A percentile compares a stretch with the other conserved stretches of the same genome.
Conservation (phyloP, 2,113 vertebrate species). For the Mirza zaza region DNA sequence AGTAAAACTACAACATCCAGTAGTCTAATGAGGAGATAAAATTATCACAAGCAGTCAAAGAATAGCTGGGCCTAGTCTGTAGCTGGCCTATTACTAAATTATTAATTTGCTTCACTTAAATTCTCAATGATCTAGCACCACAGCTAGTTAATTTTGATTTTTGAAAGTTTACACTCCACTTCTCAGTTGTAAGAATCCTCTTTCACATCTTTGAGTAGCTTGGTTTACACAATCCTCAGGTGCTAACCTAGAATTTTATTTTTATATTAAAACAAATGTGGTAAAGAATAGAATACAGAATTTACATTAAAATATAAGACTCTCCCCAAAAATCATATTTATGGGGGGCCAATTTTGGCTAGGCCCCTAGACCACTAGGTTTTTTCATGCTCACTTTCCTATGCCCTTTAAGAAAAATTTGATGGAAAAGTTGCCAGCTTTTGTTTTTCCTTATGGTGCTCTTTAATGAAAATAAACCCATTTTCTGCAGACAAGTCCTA, state of each 20-base stretch:
- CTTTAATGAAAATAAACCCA: conserved; percentile 11
- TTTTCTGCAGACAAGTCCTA: conserved; percentile 42
- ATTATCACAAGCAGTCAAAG: not conserved
- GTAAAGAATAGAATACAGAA: not conserved
- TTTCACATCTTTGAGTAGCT: not conserved
- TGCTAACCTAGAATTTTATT: not conserved
- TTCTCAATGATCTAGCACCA: not conserved
- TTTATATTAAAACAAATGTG: conserved; percentile 21
- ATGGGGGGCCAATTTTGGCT: not conserved
- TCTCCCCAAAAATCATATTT: not conserved
- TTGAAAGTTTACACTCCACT: not conserved
- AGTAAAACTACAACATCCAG: not conserved
- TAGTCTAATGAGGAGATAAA: not conserved
- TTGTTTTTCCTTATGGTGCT: not conserved
- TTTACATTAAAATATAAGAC: not conserved
- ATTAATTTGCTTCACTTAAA: not conserved
- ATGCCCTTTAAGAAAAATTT: not conserved
- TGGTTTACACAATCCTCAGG: not conserved
- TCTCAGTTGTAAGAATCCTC: not conserved
- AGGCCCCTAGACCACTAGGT: not conserved
- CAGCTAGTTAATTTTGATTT: not conserved
- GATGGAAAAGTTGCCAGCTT: not conserved
- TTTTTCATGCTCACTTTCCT: not conserved
- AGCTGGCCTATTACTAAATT: not conserved
- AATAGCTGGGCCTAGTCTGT: not conserved